Conservation (phyloP, 64 coral and sea anemone genomes). For the Platygyra sinensis region DNA sequence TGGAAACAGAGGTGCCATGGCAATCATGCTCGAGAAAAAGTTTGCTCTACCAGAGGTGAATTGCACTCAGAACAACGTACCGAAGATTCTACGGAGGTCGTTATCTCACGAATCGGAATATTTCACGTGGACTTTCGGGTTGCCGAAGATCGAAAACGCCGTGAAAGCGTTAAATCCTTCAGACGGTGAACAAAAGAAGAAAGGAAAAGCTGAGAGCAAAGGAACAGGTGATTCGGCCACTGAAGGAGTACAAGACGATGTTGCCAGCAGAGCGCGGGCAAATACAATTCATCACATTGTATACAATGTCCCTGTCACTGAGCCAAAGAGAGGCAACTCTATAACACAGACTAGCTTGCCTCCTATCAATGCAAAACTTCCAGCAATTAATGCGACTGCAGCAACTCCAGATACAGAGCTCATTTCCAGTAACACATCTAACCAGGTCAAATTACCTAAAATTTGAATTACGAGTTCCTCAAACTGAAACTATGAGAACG, state of each 20-base stretch:
- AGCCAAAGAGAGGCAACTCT: neutral
- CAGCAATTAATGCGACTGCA: neutral
- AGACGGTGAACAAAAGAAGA: neutral
- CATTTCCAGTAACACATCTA: neutral
- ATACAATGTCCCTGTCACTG: constrained; percentile 20
- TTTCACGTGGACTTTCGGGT: constrained; percentile 83
- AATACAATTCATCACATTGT: constrained; percentile 18
- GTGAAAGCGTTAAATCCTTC: neutral
- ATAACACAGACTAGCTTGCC: neutral
- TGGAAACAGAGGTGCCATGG: constrained; percentile 38
- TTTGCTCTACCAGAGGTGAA: constrained; percentile 62
- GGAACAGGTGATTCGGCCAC: neutral
- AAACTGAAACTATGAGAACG: neutral
- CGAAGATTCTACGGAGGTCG: constrained; percentile 59
- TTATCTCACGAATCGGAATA: constrained; percentile 88
- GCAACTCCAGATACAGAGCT: neutral
- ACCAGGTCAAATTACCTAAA: constrained; percentile 7
- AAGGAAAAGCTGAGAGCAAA: constrained; percentile 14
- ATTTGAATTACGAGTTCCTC: neutral
- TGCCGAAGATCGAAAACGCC: constrained; percentile 39
- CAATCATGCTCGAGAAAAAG: constrained; percentile 67
- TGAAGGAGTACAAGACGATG: neutral
- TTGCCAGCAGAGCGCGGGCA: neutral
- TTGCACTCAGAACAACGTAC: constrained; percentile 78
- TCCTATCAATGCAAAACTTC: neutral